A percentile compares a stretch with the other conserved stretches of the same genome.
Conservation (phyloP, 1,140 invertebrate species). For the Pseudoatta argentina region DNA sequence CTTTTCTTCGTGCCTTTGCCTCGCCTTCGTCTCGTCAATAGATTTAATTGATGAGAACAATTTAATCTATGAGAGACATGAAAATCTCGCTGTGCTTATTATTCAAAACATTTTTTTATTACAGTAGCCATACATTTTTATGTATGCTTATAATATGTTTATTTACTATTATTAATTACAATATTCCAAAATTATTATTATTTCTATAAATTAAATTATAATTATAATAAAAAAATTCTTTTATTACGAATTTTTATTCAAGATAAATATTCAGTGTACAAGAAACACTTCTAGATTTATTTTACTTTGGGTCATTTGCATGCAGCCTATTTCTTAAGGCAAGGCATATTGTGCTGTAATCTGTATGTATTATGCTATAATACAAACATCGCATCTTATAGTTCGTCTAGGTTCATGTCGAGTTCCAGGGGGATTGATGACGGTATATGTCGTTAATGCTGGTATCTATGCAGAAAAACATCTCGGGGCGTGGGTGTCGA, state of each 20-base stretch:
- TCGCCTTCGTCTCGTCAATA: no score
- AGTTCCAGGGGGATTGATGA: background rate
- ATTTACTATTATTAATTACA: background rate
- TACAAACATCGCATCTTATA: constrained; percentile 49
- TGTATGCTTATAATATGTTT: background rate
- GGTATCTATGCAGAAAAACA: constrained; percentile 24
- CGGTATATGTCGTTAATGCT: constrained; percentile 53
- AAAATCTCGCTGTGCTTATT: background rate
- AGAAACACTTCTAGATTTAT: background rate
- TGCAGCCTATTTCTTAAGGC: constrained; percentile 32
- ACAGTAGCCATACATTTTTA: background rate
- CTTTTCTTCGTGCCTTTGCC: no score
- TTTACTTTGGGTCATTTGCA: background rate
- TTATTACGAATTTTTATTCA: background rate
- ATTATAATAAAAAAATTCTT: background rate
- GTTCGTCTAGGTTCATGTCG: constrained; percentile 25
- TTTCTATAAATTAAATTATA: background rate
- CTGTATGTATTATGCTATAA: background rate
- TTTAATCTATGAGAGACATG: background rate
- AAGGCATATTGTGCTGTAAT: background rate
- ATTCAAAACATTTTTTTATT: background rate
- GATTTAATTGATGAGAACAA: background rate
- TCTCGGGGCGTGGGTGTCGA: constrained; percentile 71
- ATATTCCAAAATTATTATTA: background rate
- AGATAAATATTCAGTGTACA: background rate